A percentile compares a stretch with the other conserved stretches of the same genome.
Conservation (phyloP, 37 sponge, comb jelly and placozoan genomes). For the Geodia barretti region DNA sequence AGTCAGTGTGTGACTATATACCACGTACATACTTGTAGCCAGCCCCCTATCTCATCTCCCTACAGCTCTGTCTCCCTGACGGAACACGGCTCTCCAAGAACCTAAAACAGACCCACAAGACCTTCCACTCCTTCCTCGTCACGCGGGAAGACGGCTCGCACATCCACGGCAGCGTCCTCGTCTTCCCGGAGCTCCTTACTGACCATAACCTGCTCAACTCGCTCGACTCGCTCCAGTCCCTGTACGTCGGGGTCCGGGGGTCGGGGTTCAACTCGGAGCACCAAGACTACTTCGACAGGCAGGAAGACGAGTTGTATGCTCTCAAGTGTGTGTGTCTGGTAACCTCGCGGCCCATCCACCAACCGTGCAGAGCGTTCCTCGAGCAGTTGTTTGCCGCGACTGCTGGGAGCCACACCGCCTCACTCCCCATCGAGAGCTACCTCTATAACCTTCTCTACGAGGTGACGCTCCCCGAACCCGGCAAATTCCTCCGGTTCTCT, state of each 20-base stretch:
- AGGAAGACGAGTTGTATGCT: conserved; percentile 38
- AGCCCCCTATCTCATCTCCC: background rate
- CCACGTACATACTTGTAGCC: too few relatives aligned
- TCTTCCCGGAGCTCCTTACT: conserved; percentile 57
- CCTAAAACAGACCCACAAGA: background rate
- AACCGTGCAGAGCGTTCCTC: conserved; percentile 47
- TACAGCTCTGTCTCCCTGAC: conserved; percentile 80
- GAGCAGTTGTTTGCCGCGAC: conserved; percentile 62
- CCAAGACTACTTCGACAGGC: conserved; percentile 7
- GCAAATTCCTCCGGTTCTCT: conserved; percentile 53
- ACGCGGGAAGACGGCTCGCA: conserved; percentile 85
- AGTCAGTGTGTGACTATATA: background rate
- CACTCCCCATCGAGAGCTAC: conserved; percentile 81
- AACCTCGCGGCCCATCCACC: conserved; percentile 52
- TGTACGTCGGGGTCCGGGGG: conserved; percentile 3
- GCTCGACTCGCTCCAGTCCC: conserved; percentile 55
- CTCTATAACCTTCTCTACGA: conserved; percentile 82
- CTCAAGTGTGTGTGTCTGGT: conserved; percentile 71
- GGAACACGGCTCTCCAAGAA: conserved; percentile 69
- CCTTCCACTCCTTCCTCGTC: conserved; percentile 85
- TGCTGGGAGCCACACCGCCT: conserved; percentile 4
- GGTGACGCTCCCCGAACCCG: conserved; percentile 72
- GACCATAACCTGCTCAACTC: conserved; percentile 19
- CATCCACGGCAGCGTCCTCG: conserved; percentile 70
- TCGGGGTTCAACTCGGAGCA: conserved; percentile 6